phyloP scores from a whole-genome alignment of 2,888 invertebrate species.

The Zaprionus obscuricornis region DNA sequence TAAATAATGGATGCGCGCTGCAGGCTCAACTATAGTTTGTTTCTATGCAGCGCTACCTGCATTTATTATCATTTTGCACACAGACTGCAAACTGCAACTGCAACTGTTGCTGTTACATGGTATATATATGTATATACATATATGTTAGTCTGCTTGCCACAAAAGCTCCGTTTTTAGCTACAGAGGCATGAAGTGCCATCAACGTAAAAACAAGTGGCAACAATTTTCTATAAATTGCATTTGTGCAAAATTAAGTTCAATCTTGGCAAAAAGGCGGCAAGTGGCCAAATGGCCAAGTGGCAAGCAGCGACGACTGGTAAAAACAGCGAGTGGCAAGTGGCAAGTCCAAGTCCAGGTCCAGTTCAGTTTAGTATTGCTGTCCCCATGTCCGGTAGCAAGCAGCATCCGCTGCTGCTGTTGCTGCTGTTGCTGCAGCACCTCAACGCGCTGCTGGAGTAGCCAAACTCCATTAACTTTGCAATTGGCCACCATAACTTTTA shows the following conservation, averaged over 20 bases:
- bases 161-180: constrained; percentile 16
- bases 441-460: constrained; percentile 73
- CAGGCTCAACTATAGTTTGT: constrained; percentile 43
- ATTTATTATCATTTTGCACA: constrained; percentile 61
- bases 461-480: constrained; percentile 80
- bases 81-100: constrained; percentile 14
- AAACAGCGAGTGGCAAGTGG: neutral
- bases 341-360: constrained; percentile 2
- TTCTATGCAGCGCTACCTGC: constrained; percentile 57
- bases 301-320: constrained; percentile 11
- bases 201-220: constrained; percentile 80
- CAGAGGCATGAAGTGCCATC: constrained; percentile 56
- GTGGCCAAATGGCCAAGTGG: constrained; percentile 11
- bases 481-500: constrained; percentile 78
- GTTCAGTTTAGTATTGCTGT: constrained; percentile 15
- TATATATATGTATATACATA: no score
- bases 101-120: constrained; percentile 4
- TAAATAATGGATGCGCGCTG: constrained; percentile 71
- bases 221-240: constrained; percentile 80
- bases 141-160: constrained; percentile 12
- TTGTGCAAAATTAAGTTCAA: constrained; percentile 79
- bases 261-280: constrained; percentile 57
- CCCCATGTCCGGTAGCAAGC: constrained; percentile 44
- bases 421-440: constrained; percentile 1
- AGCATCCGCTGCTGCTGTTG: constrained; percentile 56